Evolutionary conservation across 2,113 vertebrate genomes (phyloP), one percentile per base, ranked within the genome.

Genomic region (Microtus pennsylvanicus): DNA sequence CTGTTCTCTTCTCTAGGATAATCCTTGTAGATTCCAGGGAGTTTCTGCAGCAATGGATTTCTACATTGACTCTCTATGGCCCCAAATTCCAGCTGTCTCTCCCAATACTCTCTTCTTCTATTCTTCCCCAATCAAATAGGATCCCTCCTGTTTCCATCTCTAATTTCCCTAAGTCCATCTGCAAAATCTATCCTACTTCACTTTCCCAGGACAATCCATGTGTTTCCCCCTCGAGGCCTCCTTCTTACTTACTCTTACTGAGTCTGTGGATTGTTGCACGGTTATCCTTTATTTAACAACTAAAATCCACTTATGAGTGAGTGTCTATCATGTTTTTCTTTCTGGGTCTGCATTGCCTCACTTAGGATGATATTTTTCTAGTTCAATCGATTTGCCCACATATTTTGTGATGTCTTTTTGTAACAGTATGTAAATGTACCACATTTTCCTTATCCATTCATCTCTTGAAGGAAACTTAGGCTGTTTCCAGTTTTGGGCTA

Each of bases 111-210:
- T 58, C 55, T 58, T 58, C 38, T 38, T 26, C 24, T 16, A 42
- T 42, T 24, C 38, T 42, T 5, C 38, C 38, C 22, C 55, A 58
- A 58, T 58, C 55, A 58, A 47, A 12, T 13, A 7, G 16, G 42
- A 8, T 77, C 5, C 13, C 22, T 47, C 42, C 24, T 77, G 42
- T 30, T 77, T 14, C 13, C 5, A 77, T 77, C 12, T 13, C 26
- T 28, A 30, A 13, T 6, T 45, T 13, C 5, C 45, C 42, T 7
- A 14, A 77, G 0, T 47, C 2, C 24, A 26, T 0, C 3, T 77
- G 6, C 5, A 47, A 28, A 45, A 16, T 47, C 26, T 47, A 30
- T 45, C 12, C 42, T 16, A 45, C 7, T 47, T 77, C 13, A 7
- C 13, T 26, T 28, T 47, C 42, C 42, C 13, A 47, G 5, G 2